Evolutionary conservation across 1,140 invertebrate species (phyloP).

Genomic region (Akabosia matsudoensis): DNA sequence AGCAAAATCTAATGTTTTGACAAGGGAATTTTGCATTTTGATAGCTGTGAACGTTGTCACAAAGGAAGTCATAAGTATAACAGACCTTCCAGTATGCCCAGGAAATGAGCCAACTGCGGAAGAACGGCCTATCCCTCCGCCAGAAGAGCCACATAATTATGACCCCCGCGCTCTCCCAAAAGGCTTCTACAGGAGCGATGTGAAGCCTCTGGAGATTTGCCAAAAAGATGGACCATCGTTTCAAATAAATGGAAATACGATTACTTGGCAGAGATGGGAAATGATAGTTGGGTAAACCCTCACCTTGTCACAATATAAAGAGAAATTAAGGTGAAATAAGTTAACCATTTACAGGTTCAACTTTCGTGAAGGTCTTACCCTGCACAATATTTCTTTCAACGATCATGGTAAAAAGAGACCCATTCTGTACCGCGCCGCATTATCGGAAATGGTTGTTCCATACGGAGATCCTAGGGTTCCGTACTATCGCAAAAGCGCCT

Average conservation of each 20-base stretch:
- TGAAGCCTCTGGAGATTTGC: not conserved
- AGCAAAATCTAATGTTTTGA: not conserved
- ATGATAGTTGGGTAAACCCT: conserved; percentile 17
- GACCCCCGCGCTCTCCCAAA: conserved; percentile 1
- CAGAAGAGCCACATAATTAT: not conserved
- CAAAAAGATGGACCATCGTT: not conserved
- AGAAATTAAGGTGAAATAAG: not conserved
- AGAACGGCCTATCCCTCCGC: not conserved
- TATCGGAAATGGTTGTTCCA: conserved; percentile 7
- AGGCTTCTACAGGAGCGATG: not conserved
- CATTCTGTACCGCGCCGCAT: not conserved
- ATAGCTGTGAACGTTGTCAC: not conserved
- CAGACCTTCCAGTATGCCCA: not conserved
- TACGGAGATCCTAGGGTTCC: not conserved
- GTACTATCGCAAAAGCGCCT: conserved; percentile 7
- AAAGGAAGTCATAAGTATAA: not conserved
- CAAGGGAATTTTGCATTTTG: not conserved
- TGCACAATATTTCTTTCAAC: not conserved
- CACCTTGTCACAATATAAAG: too few species aligned
- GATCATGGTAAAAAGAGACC: not conserved
- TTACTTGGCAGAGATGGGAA: conserved; percentile 10
- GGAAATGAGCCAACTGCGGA: not conserved
- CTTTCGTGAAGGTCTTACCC: not conserved
- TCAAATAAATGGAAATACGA: not conserved
- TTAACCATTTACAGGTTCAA: not conserved